Base-by-base conservation (phyloP, 2,797 vertebrate genomes). In the Xenops minutus region DNA sequence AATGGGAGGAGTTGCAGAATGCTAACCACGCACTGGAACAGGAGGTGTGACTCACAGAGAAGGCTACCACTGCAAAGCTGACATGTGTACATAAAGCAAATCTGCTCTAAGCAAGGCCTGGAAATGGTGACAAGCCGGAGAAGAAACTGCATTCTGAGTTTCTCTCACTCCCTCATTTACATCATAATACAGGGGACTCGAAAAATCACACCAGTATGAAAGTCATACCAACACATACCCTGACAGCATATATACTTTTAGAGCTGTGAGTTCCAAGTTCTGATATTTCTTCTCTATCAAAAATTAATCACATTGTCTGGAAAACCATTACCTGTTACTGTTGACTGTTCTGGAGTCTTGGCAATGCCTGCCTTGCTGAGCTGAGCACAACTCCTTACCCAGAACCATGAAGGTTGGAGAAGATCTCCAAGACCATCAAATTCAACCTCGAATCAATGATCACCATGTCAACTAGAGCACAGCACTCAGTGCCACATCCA, bases 381-480 rank as follows among this genome's bases (percentile, higher is more conserved):
- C 17, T 46, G 39, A 43, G 29, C 48, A 62, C 4, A 37, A 15
- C 12, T 52, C 44, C 21, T 72, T 39, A 32, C 4, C 52, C 30
- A 64, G n/a, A 46, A 34, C 23, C 21, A 63, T 34, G 26, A 46
- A 46, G 30, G 37, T 6, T 52, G 34, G 13, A 66, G 30, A 41
- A 78, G 13, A 41, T 12, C 18, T 66, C 44, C 14, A 32, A 1
- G 19, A 46, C 6, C 51, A 58, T 0, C 0, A 12, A 76, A 5
- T 10, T 12, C 14, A 30, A 13, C 12, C 16, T 27, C 30, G 29
- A 36, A 30, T 17, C 8, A 10, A 63, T 15, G 23, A 44, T 6
- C 11, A 49, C 13, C 32, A 41, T 24, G 36, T 9, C 32, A 76
- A 12, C 14, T 30, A 56, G n/a, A 51, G 16, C 49, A 51, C 17